Evolutionary conservation across 2,113 vertebrate species (phyloP).

Genomic region (Neolamprologus toae): DNA sequence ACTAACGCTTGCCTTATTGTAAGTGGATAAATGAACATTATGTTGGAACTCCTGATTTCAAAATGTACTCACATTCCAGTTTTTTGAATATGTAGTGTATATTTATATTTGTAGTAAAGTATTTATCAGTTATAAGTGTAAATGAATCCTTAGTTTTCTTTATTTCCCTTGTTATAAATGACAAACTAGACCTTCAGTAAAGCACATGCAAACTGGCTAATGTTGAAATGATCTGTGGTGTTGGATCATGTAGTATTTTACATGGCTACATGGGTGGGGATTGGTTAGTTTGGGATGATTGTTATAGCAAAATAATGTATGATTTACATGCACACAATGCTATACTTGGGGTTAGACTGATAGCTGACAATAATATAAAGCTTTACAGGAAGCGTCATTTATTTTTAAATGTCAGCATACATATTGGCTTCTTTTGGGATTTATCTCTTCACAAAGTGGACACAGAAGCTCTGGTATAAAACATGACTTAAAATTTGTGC

Average conservation of each 20-base stretch:
- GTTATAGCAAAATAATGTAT: background rate
- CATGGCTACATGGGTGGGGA: background rate
- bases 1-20: constrained; percentile 57
- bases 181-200: background rate
- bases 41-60: background rate
- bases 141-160: constrained; percentile 10
- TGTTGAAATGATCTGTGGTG: background rate
- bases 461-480: background rate
- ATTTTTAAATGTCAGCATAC: background rate
- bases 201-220: background rate
- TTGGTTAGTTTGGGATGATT: background rate
- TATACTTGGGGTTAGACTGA: background rate
- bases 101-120: constrained; percentile 58
- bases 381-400: background rate
- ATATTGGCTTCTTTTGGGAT: background rate
- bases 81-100: constrained; percentile 46
- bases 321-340: background rate
- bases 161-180: background rate
- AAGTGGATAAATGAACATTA: background rate
- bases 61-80: constrained; percentile 54
- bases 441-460: background rate
- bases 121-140: constrained; percentile 28
- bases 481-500: background rate
- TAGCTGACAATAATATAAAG: background rate
- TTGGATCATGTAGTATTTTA: background rate